Percentiles rank a stretch among this genome's conserved stretches.
Evolutionary conservation across 2,888 invertebrate genomes (phyloP).

Genomic region (Drosophila rellima): DNA sequence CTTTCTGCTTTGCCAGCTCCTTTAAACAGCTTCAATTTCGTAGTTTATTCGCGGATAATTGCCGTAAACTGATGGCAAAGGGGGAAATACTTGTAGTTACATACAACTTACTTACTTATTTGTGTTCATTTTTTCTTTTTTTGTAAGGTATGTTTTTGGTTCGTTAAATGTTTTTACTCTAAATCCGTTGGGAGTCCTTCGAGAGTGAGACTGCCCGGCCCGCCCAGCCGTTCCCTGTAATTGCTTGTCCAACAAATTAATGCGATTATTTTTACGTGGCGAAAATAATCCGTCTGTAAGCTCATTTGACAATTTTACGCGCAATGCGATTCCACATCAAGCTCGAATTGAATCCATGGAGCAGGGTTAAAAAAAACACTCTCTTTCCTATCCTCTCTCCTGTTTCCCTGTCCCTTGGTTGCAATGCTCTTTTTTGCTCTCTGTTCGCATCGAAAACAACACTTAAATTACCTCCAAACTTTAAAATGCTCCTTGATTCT

Average conservation of each 20-base stretch:
- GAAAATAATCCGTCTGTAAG: conserved; percentile 70
- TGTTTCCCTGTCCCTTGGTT: background rate
- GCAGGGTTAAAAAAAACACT: background rate
- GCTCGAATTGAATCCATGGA: conserved; percentile 32
- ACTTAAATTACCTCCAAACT: conserved; percentile 34
- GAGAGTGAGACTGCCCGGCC: conserved; percentile 33
- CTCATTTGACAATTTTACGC: conserved; percentile 72
- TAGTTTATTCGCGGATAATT: conserved; percentile 59
- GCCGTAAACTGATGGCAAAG: conserved; percentile 30
- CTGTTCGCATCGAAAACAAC: conserved; percentile 13
- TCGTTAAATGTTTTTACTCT: conserved; percentile 20
- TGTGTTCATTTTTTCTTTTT: conserved; percentile 3
- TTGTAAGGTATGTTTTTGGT: conserved; percentile 13
- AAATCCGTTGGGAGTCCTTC: conserved; percentile 28
- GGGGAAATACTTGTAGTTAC: conserved; percentile 6
- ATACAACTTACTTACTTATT: conserved; percentile 23
- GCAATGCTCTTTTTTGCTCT: background rate
- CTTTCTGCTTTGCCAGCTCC: conserved; percentile 8
- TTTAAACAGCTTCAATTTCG: conserved; percentile 49
- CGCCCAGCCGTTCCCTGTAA: conserved; percentile 55
- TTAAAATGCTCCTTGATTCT: conserved; percentile 41
- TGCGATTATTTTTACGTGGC: conserved; percentile 75
- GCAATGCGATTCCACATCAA: conserved; percentile 42
- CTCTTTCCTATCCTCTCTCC: background rate
- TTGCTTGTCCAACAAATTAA: conserved; percentile 75